Evolutionary conservation across 2,888 invertebrate species (phyloP).

Genomic region (Artemia sp.): DNA sequence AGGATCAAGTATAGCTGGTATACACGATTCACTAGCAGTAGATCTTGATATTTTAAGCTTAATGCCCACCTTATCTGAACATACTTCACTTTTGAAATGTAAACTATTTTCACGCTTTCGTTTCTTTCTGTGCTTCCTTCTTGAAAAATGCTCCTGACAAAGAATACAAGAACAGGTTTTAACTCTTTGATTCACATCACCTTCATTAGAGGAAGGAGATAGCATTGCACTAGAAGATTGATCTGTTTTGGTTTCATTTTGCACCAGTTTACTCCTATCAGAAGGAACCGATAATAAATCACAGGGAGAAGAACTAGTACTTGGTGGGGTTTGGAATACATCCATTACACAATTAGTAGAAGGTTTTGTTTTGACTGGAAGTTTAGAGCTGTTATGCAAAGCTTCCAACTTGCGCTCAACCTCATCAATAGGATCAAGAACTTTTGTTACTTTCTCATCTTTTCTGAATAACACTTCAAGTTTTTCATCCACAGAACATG

Average conservation of each 20-base stretch:
- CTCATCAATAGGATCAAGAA: conserved; percentile 10
- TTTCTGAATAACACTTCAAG: conserved; percentile 1
- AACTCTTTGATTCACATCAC: conserved; percentile 2
- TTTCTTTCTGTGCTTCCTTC: conserved; percentile 11
- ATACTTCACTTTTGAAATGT: conserved; percentile 44
- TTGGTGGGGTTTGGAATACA: conserved; percentile 9
- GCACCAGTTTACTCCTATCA: not conserved
- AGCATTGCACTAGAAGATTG: conserved; percentile 1
- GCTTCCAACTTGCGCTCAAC: conserved; percentile 13
- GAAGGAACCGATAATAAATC: not conserved
- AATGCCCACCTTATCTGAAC: conserved; percentile 47
- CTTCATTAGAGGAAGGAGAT: conserved; percentile 1
- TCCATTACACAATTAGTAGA: not conserved
- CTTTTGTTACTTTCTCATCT: not conserved
- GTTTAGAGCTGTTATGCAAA: not conserved
- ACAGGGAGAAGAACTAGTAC: conserved; percentile 10
- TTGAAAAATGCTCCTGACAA: conserved; percentile 6
- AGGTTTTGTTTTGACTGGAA: not conserved
- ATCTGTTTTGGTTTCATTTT: not conserved
- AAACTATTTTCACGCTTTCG: conserved; percentile 22
- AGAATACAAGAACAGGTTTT: conserved; percentile 1
- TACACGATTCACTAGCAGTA: not conserved
- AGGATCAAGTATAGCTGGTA: not conserved
- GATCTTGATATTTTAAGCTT: conserved; percentile 39
- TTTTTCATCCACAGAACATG: not conserved